Evolutionary conservation across 2,888 invertebrate species (phyloP), one percentile per base, ranked within the genome.

Genomic region (Galerucella nymphaeae): DNA sequence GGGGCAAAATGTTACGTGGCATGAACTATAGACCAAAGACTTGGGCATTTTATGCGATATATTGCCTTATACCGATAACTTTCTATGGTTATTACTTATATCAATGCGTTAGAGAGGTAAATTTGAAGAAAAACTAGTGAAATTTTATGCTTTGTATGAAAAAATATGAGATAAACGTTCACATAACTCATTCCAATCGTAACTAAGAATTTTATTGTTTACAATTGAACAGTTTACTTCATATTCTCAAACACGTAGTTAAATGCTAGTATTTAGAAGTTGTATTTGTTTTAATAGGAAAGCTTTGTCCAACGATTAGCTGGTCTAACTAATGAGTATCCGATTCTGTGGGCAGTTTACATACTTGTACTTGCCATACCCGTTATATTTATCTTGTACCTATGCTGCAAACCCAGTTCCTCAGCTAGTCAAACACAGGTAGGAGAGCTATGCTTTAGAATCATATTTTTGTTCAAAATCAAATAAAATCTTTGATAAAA

Each of bases 271-370:
- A 65, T 16, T 53, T 63, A 68, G 55, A 64, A 71, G 66, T 71
- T 67, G 78, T 76, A 75, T 84, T 80, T 80, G 79, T 86, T 87
- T 75, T 78, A 74, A 76, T 66, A 96, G 96, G 95, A 94, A 84
- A 93, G 93, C 77, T 88, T 93, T 81, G 88, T 96, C 87, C 91
- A 92, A 83, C 93, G 93, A 81, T 87, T 94, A 81, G 89, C 94
- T 82, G 90, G 91, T 84, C 92, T 92, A 84, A 93, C 95, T 75
- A 93, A 93, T 81, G 93, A 95, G 76, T 92, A 95, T 85, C 98
- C 98, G 42, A 96, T 96, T 93, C 89, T 97, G 82, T 98, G 96
- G 93, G 95, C 92, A 63, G 92, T 96, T 68, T 94, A 94, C 87
- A 90, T 96, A 82, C 87, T 97, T 78, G 90, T 91, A 72, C 87